Evolutionary conservation across 2,113 vertebrate genomes (phyloP).

Genomic region (Podilymbus podiceps): DNA sequence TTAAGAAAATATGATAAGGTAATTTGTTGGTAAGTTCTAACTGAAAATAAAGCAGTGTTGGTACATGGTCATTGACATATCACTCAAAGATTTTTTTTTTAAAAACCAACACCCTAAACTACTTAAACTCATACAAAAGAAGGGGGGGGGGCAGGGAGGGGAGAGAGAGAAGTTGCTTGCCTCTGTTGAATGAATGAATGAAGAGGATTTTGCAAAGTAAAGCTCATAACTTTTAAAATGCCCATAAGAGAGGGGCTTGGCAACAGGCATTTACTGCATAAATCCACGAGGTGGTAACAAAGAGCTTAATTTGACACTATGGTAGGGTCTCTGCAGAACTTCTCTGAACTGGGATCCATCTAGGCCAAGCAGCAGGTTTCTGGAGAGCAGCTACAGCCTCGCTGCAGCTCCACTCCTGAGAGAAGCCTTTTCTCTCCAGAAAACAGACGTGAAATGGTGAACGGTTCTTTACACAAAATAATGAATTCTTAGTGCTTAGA

Average conservation of each 20-base stretch:
- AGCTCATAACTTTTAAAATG: background rate
- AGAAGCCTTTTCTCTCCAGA: background rate
- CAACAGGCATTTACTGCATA: background rate
- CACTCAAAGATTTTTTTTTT: background rate
- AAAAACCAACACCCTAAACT: background rate
- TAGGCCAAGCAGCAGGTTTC: background rate
- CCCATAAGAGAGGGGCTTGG: background rate
- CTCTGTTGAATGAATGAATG: background rate
- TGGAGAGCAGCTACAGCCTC: background rate
- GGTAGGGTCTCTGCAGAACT: background rate
- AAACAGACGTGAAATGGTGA: background rate
- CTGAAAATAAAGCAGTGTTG: background rate
- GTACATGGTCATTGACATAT: background rate
- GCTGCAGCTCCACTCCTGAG: background rate
- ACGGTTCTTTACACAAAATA: background rate
- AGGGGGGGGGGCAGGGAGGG: background rate
- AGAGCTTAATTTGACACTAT: background rate
- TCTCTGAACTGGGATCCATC: background rate
- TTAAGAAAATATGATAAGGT: background rate
- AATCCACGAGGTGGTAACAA: slow-evolving; percentile 60
- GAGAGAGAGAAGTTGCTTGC: background rate
- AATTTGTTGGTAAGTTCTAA: background rate
- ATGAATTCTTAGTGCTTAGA: background rate
- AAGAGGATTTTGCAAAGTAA: background rate
- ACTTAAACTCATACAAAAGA: background rate